Percentiles rank a stretch among this genome's conserved stretches.
Evolutionary conservation across 2,888 invertebrate genomes (phyloP).

Genomic region (Andricus quercusramuli): DNA sequence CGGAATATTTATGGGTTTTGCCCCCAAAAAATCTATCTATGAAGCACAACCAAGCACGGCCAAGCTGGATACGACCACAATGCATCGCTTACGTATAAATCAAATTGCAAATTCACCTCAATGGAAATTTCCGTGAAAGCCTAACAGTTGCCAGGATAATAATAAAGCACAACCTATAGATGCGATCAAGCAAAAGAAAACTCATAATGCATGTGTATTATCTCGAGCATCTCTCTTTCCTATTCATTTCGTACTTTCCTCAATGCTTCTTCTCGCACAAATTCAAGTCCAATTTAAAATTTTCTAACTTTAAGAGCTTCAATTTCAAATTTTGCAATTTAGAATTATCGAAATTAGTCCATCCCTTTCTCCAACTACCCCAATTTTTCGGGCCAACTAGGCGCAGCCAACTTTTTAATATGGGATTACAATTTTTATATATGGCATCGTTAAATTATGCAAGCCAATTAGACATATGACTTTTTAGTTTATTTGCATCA

Average conservation of each 20-base stretch:
- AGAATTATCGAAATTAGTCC: too few species aligned
- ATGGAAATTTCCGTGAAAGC: slow-evolving; percentile 34
- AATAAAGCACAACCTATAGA: slow-evolving; percentile 18
- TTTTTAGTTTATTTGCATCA: too few species aligned
- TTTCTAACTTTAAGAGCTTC: too few species aligned
- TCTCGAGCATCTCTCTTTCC: not conserved
- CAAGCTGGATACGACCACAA: slow-evolving; percentile 34
- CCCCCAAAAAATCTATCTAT: slow-evolving; percentile 33
- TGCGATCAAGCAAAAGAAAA: slow-evolving; percentile 20
- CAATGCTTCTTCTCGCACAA: not conserved
- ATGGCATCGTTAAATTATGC: too few species aligned
- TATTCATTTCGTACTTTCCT: slow-evolving; percentile 17
- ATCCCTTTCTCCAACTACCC: too few species aligned
- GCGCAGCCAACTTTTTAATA: too few species aligned
- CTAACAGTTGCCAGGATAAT: slow-evolving; percentile 32
- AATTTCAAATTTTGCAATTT: too few species aligned
- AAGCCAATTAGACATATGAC: too few species aligned
- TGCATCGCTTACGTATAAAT: slow-evolving; percentile 35
- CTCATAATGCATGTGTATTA: slow-evolving; percentile 8
- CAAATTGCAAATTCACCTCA: slow-evolving; percentile 37
- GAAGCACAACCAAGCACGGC: slow-evolving; percentile 30
- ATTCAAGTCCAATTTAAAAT: rapidly evolving
- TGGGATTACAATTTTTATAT: too few species aligned
- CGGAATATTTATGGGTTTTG: slow-evolving; percentile 25
- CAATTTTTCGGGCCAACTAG: too few species aligned